These are phyloP conservation scores for Morone chrysops DNA, from an alignment of 2,113 vertebrate genomes.

Conservation along the genomic window DNA sequence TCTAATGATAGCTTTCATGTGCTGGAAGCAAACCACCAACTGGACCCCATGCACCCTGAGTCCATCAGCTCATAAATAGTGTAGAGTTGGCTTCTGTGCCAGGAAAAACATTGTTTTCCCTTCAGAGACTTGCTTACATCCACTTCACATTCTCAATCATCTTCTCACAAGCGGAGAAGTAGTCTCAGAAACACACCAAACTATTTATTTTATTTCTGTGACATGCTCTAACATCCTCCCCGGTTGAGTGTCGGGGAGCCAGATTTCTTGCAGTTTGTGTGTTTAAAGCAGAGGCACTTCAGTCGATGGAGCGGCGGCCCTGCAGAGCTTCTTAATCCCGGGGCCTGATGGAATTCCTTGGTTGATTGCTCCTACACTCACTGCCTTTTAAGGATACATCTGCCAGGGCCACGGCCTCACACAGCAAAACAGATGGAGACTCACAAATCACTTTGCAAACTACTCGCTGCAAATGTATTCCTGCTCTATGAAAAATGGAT, in stretches of 20 bases:
- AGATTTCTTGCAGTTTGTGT: constrained; percentile 45
- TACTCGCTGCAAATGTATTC: constrained; percentile 65
- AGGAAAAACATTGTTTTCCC: constrained; percentile 61
- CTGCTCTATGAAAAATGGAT: constrained; percentile 58
- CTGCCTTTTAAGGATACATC: constrained; percentile 87
- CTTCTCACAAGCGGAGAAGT: constrained; percentile 9
- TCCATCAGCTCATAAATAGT: constrained; percentile 58
- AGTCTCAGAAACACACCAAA: neutral
- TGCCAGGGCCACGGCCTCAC: constrained; percentile 71
- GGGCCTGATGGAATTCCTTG: constrained; percentile 80
- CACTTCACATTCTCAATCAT: constrained; percentile 27
- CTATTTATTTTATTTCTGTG: neutral
- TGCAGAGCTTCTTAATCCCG: constrained; percentile 76
- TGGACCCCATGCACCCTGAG: constrained; percentile 45
- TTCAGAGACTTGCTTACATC: constrained; percentile 33
- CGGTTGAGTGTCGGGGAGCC: neutral
- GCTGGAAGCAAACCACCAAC: constrained; percentile 50
- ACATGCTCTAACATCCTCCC: neutral
- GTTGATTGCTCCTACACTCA: constrained; percentile 81
- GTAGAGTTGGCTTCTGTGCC: constrained; percentile 52
- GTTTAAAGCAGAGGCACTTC: constrained; percentile 58
- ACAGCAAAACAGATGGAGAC: constrained; percentile 75
- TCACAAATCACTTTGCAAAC: constrained; percentile 81
- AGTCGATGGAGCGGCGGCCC: constrained; percentile 45
- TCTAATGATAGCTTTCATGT: constrained; percentile 46